phyloP scores from a whole-genome alignment of 1,140 invertebrate genomes.

The Triops longicaudatus region DNA sequence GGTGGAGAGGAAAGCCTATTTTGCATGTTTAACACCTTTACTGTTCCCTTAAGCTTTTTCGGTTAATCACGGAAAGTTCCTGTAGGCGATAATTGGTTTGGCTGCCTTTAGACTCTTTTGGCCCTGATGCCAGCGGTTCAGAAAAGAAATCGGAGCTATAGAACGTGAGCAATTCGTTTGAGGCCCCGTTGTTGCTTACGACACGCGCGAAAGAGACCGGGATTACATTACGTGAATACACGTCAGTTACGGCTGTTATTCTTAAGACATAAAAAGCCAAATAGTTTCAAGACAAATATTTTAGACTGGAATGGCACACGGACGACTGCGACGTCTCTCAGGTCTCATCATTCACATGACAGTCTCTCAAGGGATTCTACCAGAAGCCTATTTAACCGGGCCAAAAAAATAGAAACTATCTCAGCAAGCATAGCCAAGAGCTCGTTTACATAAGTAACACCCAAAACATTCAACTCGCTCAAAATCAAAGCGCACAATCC shows the following conservation, averaged over 20 bases:
- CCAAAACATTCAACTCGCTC: background rate
- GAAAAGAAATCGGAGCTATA: background rate
- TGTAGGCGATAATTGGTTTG: background rate
- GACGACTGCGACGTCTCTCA: background rate
- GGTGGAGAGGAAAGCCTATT: background rate
- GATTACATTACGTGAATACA: background rate
- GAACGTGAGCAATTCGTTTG: background rate
- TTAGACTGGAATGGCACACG: background rate
- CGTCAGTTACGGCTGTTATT: background rate
- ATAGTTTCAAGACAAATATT: background rate
- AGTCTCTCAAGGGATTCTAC: background rate
- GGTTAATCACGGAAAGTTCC: background rate
- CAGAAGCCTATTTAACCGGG: background rate
- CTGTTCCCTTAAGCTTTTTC: background rate
- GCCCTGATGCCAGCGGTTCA: background rate
- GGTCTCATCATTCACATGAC: background rate
- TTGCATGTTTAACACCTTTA: background rate
- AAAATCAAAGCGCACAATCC: too few relatives aligned
- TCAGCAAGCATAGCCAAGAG: background rate
- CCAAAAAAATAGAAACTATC: background rate
- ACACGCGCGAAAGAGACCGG: background rate
- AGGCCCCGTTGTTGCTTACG: background rate
- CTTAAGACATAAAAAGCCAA: background rate
- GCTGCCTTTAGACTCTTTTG: background rate
- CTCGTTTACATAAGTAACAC: constrained; percentile 8